Evolutionary conservation across 2,113 vertebrate species (phyloP), one percentile per base, ranked within the genome.

Genomic region (Rhagologus leucostigma): DNA sequence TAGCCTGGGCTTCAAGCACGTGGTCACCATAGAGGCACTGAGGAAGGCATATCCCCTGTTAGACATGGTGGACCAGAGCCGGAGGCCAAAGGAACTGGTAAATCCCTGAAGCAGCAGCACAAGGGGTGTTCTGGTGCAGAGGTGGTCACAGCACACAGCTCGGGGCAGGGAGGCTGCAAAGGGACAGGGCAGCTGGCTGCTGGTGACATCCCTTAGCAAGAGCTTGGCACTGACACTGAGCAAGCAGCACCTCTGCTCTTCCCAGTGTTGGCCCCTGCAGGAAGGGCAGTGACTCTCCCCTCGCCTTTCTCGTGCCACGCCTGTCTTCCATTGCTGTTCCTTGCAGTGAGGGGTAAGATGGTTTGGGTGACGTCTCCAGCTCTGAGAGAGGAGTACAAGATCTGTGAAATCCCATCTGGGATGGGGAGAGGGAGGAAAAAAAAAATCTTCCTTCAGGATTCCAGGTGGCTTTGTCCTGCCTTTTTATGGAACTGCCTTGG

Each of bases 11-110:
- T 99, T 99, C 97, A 97, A 97, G 93, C 97, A 99, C 4, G 97
- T 99, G 56, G 97, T 99, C 24, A 99, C 99, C 27, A 96, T 99
- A 47, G 99, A 99, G n/a, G 98, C 98, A 70, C 96, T 99, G 76
- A 98, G 99, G 83, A 97, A 97, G 17, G 98, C 98, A 2, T 99
- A 99, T 97, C 99, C 99, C 33, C 95, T 99, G 33, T 97, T 99
- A 15, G 99, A 99, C 96, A 98, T 99, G 76, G 99, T 99, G 94
- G 99, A 99, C 96, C 98, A 98, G 30, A 97, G 98, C 96, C 98
- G 99, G 73, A 98, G 99, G 94, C 99, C 99, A 1, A 99, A 98
- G 96, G 97, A 98, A 27, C 75, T 83, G 93, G 99, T 99, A 97
- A 98, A 52, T 50, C 20, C 64, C 24, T 44, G 47, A 10, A 11